Base-by-base conservation (phyloP, 1,140 invertebrate species). In the Orius laevigatus region DNA sequence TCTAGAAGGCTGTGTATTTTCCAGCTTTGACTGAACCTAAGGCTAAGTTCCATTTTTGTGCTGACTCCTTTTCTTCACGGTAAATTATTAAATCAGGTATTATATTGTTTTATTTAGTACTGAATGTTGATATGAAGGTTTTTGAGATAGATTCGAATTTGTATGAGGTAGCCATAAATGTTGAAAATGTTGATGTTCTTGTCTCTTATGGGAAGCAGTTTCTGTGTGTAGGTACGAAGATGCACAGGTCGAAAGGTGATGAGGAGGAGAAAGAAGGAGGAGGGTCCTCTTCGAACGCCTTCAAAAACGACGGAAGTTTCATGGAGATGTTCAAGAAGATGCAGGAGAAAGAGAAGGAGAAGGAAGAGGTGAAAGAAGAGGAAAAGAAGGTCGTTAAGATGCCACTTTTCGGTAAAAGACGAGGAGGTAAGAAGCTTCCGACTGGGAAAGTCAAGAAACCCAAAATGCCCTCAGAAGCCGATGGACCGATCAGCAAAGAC, bases 311-410 rank as follows among this genome's bases (percentile, higher is more conserved):
- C 61, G 86, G 86, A 9, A 85, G 81, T 46, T 90, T 90, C 59
- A 70, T 90, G 60, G 85, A 88, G 61, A 79, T 86, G 70, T 90
- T 88, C 59, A 88, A 87, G 64, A 85, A 84, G 60, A 80, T 89
- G 78, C 84, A 89, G 58, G 75, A 84, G 61, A 62, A 61, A 39
- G 41, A 16, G 11, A 16, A 49, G 16, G 35, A 32, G 5, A 15
- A 32, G 3, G 14, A n/a, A 16, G 36, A 12, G 36, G 36, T 38
- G n/a, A 41, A 19, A 16, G 32, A 8, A 12, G 33, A 33, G 14
- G 46, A 50, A 38, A 45, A 45, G 32, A 9, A 19, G 2, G n/a
- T 16, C 3, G 3, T 38, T 4, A 42, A 42, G 18, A 18, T 44
- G 10, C 67, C 78, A 1, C 73, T 70, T 71, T 76, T 90, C 45